Base-by-base conservation (phyloP, 2,797 vertebrate genomes). In the Selene dorsalis region DNA sequence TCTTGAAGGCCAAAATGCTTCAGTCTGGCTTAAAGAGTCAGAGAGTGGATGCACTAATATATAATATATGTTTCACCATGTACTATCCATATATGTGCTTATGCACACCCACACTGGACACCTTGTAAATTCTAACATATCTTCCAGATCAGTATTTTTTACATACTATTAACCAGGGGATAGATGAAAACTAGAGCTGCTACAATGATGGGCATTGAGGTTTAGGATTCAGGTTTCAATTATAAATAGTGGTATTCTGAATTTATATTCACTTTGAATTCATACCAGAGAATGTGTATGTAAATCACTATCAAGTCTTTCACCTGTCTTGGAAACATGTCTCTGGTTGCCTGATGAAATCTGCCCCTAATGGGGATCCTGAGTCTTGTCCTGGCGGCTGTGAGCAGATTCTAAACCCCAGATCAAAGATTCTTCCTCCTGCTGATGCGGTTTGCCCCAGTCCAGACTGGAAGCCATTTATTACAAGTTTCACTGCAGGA, bases 401-500 rank as follows among this genome's bases (percentile, higher is more conserved):
- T 60, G 52, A 70, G 64, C 58, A 17, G 39, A 35, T 61, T 69
- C 67, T 62, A 73, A 77, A 53, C 61, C 24, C 28, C 24, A 57
- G 55, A 79, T 79, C 65, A 66, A 47, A 75, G 52, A 66, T 76
- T 32, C 56, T 66, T 75, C 68, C 41, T 75, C 58, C 50, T 30
- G 43, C 61, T 69, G 47, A 75, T 71, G 76, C 32, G 58, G 47
- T 77, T 66, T 73, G 41, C 28, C 35, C 13, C 55, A 1, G 66
- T 70, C 43, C 5, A n/a, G 48, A 66, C 75, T 26, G 16, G 53
- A 60, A 67, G 56, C 28, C 24, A 38, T 62, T 79, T 68, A 55
- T 73, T 55, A 55, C 26, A 39, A 41, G 16, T 76, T 76, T 61
- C 48, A 39, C 59, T 62, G 28, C 45, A 57, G 39, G 45, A 48